Evolutionary conservation across 2,797 vertebrate species (phyloP), one percentile per base, ranked within the genome.

Genomic region (Acanthornis magna): DNA sequence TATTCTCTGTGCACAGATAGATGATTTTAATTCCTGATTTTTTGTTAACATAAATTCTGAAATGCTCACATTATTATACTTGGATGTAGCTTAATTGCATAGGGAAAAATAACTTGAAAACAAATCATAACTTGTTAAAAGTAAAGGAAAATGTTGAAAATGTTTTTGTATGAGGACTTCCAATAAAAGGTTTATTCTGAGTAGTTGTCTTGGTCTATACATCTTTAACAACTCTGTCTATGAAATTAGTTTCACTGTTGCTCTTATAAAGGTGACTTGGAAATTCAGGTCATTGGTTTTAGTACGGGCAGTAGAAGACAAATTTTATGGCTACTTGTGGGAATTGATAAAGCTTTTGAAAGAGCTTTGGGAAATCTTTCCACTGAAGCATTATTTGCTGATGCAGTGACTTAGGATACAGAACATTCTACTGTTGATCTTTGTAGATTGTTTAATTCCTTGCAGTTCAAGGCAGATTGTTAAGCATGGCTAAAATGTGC

Each of bases 381-480:
- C 32, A 27, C 29, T 91, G 51, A 71, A 95, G 38, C 17, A 29
- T n/a, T 75, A 32, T 80, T 93, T 85, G 34, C 87, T 85, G 51
- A 63, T 66, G 34, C 38, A 48, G 17, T 74, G 45, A 15, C 42
- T 79, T 86, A 29, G 62, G 34, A 84, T 16, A n/a, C 18, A 89
- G 67, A 83, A 29, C 43, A 36, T 75, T 36, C 23, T 55, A 10
- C 26, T 71, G 11, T 20, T 96, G n/a, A 40, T 80, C 36, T 62
- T 66, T 75, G 57, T 85, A 93, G 66, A 34, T 87, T 78, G n/a
- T 50, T 94, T 88, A 81, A 68, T 91, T 96, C 50, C 26, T 51
- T 45, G 34, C 48, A 83, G 20, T 83, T 88, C 58, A 88, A 72
- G 65, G 62, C 36, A 93, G 38, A 40, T 65, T 83, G 57, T 82